Percentiles rank a stretch among this genome's conserved stretches.
phyloP scores from a whole-genome alignment of 2,888 invertebrate species.

The Icerya purchasi region DNA sequence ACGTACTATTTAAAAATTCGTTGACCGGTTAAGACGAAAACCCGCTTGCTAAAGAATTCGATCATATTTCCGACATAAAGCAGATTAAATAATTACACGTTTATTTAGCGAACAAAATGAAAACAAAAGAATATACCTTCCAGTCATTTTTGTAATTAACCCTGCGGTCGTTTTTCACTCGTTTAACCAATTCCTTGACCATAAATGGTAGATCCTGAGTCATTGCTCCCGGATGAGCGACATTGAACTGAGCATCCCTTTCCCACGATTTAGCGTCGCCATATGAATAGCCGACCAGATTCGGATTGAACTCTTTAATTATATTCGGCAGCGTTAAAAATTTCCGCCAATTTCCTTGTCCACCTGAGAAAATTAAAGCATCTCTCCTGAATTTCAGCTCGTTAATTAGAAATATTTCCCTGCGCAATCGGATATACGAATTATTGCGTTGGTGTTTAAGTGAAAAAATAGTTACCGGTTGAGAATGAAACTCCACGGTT shows the following conservation, averaged over 20 bases:
- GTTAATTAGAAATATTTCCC: no score
- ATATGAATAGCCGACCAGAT: conserved; percentile 36
- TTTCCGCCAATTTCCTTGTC: conserved; percentile 31
- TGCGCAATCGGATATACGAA: conserved; percentile 17
- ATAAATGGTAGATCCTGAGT: conserved; percentile 35
- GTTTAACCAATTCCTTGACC: conserved; percentile 31
- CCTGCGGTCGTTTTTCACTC: conserved; percentile 31
- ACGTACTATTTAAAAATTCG: no score
- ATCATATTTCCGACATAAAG: no score
- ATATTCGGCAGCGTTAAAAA: conserved; percentile 37
- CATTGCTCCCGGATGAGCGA: conserved; percentile 36
- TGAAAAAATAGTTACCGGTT: conserved; percentile 1
- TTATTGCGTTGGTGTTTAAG: not conserved
- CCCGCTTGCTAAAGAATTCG: no score
- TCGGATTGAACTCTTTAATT: conserved; percentile 39
- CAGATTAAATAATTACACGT: no score
- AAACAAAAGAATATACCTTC: no score
- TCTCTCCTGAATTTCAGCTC: no score
- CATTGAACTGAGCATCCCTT: conserved; percentile 32
- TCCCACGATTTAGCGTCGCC: conserved; percentile 30
- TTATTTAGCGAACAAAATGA: no score
- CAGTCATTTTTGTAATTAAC: conserved; percentile 36
- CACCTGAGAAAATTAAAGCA: no score
- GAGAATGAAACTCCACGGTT: conserved; percentile 27
- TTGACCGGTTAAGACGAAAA: no score